These are phyloP conservation scores for Ciconia boyciana DNA, from an alignment of 2,113 vertebrate species.

Conservation along the genomic window DNA sequence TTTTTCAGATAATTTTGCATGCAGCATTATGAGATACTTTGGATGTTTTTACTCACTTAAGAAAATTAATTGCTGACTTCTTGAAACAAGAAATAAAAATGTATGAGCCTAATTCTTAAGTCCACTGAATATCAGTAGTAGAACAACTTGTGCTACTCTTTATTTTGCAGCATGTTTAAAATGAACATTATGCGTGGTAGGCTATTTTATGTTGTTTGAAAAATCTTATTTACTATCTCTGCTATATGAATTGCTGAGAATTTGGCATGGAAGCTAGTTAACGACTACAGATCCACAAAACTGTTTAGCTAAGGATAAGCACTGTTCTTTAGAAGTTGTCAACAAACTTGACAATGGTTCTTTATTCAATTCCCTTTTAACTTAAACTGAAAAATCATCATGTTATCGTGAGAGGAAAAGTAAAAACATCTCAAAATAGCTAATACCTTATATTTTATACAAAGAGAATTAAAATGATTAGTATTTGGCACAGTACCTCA, in stretches of 20 bases:
- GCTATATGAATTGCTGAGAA: neutral
- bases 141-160: conserved; percentile 45
- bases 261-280: neutral
- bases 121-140: conserved; percentile 31
- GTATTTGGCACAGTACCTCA: neutral
- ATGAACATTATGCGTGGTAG: conserved; percentile 11
- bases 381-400: neutral
- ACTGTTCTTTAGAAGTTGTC: neutral
- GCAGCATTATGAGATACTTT: conserved; percentile 46
- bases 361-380: neutral
- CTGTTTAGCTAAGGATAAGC: neutral
- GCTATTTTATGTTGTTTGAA: conserved; percentile 24
- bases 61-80: conserved; percentile 61
- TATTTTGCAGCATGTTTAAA: conserved; percentile 44
- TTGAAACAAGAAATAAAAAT: conserved; percentile 64
- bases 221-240: conserved; percentile 27
- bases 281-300: neutral
- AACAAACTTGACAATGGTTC: neutral
- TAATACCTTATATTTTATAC: neutral
- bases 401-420: neutral
- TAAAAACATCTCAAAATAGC: neutral
- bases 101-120: conserved; percentile 47
- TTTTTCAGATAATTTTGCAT: conserved; percentile 65
- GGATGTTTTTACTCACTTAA: conserved; percentile 55
- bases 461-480: neutral